Evolutionary conservation across 2,888 invertebrate species (phyloP).

Genomic region (Meiosimyza platycephala): DNA sequence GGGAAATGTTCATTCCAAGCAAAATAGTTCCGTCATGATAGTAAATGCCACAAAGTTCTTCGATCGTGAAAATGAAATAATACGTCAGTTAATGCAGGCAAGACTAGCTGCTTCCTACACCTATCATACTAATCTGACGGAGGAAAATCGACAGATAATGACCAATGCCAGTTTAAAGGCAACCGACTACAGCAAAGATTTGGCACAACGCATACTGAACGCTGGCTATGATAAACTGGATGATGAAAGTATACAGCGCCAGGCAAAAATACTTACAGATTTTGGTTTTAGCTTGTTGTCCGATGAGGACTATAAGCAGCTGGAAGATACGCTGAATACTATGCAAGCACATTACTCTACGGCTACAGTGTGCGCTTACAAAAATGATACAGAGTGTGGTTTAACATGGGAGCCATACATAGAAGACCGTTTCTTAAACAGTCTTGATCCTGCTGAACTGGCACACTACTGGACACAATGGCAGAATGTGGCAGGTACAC

Average conservation of each 20-base stretch:
- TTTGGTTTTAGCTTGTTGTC: constrained; percentile 78
- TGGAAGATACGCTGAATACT: constrained; percentile 74
- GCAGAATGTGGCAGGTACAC: constrained; percentile 79
- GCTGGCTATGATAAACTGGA: constrained; percentile 78
- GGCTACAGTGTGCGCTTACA: constrained; percentile 78
- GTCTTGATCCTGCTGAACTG: constrained; percentile 81
- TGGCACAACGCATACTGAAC: constrained; percentile 58
- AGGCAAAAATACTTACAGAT: constrained; percentile 78
- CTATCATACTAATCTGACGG: constrained; percentile 81
- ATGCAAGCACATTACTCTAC: constrained; percentile 84
- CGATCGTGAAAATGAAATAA: constrained; percentile 71
- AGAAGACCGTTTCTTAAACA: constrained; percentile 75
- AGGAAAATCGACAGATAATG: constrained; percentile 73
- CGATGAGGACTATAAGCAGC: constrained; percentile 72
- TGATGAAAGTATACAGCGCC: constrained; percentile 75
- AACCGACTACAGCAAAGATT: constrained; percentile 59
- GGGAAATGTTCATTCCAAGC: neutral
- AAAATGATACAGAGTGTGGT: constrained; percentile 73
- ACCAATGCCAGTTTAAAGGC: constrained; percentile 53
- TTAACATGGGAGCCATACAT: constrained; percentile 75
- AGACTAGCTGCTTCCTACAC: constrained; percentile 72
- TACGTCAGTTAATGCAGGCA: constrained; percentile 71
- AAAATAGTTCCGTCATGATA: constrained; percentile 39
- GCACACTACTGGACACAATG: constrained; percentile 84
- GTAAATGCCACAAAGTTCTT: constrained; percentile 72